phyloP scores from a whole-genome alignment of 2,113 vertebrate species.

The Orycteropus afer region DNA sequence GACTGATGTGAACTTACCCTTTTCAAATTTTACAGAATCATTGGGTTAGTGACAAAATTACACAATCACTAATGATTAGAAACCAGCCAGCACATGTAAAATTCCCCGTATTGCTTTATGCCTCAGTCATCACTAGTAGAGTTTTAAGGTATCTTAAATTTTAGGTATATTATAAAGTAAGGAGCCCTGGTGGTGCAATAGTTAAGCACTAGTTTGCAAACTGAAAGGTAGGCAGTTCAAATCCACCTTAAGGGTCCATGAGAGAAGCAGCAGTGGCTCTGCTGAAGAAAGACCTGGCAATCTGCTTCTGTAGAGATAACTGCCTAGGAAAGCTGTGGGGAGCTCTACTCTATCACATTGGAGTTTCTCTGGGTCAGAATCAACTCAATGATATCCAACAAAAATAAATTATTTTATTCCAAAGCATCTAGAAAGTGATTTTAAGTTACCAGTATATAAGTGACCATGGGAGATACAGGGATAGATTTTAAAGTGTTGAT shows the following conservation, averaged over 20 bases:
- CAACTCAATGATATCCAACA: background rate
- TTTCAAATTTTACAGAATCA: background rate
- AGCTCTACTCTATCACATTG: background rate
- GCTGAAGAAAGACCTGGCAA: background rate
- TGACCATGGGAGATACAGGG: background rate
- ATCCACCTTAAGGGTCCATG: background rate
- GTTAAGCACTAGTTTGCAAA: background rate
- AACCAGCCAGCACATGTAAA: background rate
- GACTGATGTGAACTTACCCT: background rate
- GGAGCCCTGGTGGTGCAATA: background rate
- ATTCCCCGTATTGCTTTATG: background rate
- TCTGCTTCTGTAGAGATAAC: background rate
- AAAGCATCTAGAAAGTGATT: background rate
- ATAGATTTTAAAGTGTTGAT: background rate
- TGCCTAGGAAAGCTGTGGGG: background rate
- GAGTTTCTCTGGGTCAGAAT: background rate
- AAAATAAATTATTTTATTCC: background rate
- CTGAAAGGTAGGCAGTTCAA: background rate
- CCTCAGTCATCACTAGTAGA: background rate
- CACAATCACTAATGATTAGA: background rate
- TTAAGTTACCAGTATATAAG: background rate
- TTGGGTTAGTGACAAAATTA: background rate
- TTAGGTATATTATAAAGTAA: background rate
- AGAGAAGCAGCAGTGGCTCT: background rate
- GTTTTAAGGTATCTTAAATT: background rate